Conservation (phyloP, 1,140 invertebrate species). For the Cecropterus lyciades region DNA sequence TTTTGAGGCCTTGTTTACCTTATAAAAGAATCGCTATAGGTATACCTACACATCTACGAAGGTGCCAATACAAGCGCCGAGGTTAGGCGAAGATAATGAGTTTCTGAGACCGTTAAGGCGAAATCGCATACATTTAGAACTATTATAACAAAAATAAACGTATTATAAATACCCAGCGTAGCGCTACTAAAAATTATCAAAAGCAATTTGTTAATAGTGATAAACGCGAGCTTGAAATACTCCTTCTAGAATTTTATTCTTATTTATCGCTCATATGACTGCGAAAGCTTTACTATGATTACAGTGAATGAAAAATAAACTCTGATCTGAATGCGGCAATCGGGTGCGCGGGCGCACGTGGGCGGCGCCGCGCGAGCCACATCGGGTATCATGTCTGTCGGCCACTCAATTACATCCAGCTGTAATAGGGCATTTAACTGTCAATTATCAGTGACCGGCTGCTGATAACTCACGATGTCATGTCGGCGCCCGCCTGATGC, state of each 20-base stretch:
- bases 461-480: constrained; percentile 32
- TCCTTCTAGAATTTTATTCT: constrained; percentile 13
- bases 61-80: constrained; percentile 20
- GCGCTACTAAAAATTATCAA: too few species aligned
- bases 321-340: constrained; percentile 35
- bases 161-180: too few species aligned
- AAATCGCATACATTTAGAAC: constrained; percentile 11
- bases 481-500: constrained; percentile 20
- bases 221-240: constrained; percentile 14
- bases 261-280: constrained; percentile 23
- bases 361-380: constrained; percentile 37
- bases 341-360: constrained; percentile 38
- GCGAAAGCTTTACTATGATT: constrained; percentile 35
- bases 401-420: constrained; percentile 50
- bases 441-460: constrained; percentile 55
- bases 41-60: constrained; percentile 3
- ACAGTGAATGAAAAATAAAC: constrained; percentile 43
- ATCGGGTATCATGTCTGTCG: constrained; percentile 30
- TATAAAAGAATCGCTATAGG: constrained; percentile 24
- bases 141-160: not conserved
- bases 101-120: constrained; percentile 19
- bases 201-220: not conserved
- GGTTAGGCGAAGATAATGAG: constrained; percentile 3
- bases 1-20: constrained; percentile 31
- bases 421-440: constrained; percentile 60